Evolutionary conservation across 2,888 invertebrate species (phyloP), one percentile per base, ranked within the genome.

Genomic region (Idaea dimidiata): DNA sequence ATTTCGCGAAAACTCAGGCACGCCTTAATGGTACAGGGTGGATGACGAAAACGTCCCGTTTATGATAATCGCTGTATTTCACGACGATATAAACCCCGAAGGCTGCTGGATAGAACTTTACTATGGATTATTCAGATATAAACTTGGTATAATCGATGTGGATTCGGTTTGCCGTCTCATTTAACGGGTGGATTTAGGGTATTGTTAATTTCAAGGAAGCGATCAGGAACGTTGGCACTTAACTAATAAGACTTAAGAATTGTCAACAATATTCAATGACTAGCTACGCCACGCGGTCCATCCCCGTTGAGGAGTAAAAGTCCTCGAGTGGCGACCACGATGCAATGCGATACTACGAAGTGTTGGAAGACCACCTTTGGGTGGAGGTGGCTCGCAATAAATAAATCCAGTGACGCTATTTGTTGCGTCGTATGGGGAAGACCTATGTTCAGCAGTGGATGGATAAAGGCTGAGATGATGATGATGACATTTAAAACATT

Each of bases 11-110:
- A 64, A 67, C 70, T 67, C 75, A 72, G 70, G 71, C 75, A 66
- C 70, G 69, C 76, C 74, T 77, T 82, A 80, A 84, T 81, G 82
- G 83, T 75, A 72, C 74, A 68, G 79, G 74, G 68, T 80, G 83
- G 82, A 85, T 86, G 86, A 83, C 83, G 85, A 84, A 86, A 88
- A 83, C 78, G 84, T 77, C 79, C 74, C 83, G 82, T 88, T 89
- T 88, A 88, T 87, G 89, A 86, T 87, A 88, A 89, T 88, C 83
- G 80, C 75, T 75, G 82, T 83, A 87, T 86, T 87, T 86, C 82
- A 84, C 81, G 81, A 82, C 76, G 79, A 74, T 76, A 81, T 87
- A 86, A 87, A 83, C 78, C 76, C 78, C 73, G 77, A 73, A 72
- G 74, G 72, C 73, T 65, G 75, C 69, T 62, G 75, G 74, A 77